phyloP scores from a whole-genome alignment of 2,113 vertebrate genomes.

The Syngnathoides biaculeatus region DNA sequence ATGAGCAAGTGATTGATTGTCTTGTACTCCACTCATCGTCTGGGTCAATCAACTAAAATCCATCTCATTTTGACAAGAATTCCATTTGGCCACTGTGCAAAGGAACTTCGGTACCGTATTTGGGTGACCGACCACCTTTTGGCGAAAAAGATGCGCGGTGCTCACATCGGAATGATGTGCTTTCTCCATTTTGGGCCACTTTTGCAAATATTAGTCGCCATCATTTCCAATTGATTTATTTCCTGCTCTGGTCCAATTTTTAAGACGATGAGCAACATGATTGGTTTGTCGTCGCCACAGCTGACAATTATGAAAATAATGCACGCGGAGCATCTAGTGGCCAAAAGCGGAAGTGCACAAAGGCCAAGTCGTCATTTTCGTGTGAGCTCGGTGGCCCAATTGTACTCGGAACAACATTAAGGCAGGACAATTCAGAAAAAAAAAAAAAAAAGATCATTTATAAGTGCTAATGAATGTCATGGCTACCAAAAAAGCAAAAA shows the following conservation, averaged over 20 bases:
- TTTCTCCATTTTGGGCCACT: neutral
- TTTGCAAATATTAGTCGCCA: neutral
- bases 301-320: slow-evolving; percentile 10
- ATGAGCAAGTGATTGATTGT: slow-evolving; percentile 74
- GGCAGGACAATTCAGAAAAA: slow-evolving; percentile 46
- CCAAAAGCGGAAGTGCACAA: slow-evolving; percentile 31
- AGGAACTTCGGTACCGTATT: slow-evolving; percentile 15
- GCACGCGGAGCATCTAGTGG: slow-evolving; percentile 30
- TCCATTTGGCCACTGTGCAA: slow-evolving; percentile 48
- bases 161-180: too few relatives aligned
- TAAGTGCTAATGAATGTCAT: slow-evolving; percentile 47
- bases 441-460: slow-evolving; percentile 38
- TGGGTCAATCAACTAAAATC: too few relatives aligned
- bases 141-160: too few relatives aligned
- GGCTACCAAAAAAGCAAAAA: slow-evolving; percentile 34
- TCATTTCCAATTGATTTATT: neutral
- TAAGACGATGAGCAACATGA: slow-evolving; percentile 8
- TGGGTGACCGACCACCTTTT: too few relatives aligned
- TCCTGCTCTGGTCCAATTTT: neutral
- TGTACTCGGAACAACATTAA: slow-evolving; percentile 33
- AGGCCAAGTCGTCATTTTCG: neutral
- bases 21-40: too few relatives aligned
- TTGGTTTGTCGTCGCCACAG: neutral
- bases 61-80: too few relatives aligned
- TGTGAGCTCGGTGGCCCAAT: slow-evolving; percentile 50